Evolutionary conservation across 2,888 invertebrate genomes (phyloP), one percentile per base, ranked within the genome.

Genomic region (Drosophila paranaensis): DNA sequence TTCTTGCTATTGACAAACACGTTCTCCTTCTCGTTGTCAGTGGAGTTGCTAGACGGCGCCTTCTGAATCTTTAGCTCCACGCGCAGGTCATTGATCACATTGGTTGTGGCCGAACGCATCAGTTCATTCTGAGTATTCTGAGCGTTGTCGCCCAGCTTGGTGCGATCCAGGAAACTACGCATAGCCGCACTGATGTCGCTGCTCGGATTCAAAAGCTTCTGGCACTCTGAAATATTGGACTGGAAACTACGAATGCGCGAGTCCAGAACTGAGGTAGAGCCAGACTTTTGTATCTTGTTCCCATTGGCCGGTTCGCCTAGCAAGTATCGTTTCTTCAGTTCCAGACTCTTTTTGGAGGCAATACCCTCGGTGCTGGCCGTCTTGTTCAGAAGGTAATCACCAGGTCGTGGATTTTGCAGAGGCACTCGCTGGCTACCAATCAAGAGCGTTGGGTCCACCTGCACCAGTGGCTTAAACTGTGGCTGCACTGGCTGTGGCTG

Each of bases 351-450:
- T 92, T 97, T 97, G 16, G 97, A 96, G 13, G 97, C 97, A 63
- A 97, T 95, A 25, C 97, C 97, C 88, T 97, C 97, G 1, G 97
- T 97, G 76, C 97, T 97, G 74, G 97, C 96, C 0, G 97, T 96
- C 86, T 97, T 95, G 90, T 96, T 96, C 46, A 97, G 94, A 46
- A 96, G 94, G 90, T 96, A 97, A 76, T 96, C 96, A n/a, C 95
- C 95, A 14, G 94, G 94, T 6, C 94, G 94, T 0, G 94, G 94
- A 91, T 94, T 95, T 55, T 94, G 92, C 14, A 95, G 88, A 1
- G 95, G 94, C 46, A 83, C 81, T 1, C 92, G 91, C 70, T 91
- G 93, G 45, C 88, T 90, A 53, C 79, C 83, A 8, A 92, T 92
- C 43, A 93, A 70, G 20, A 93, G 81, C 3, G 92, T 90, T 2